Evolutionary conservation across 1,140 invertebrate species (phyloP), one percentile per base, ranked within the genome.

Genomic region (Thrips palmi): DNA sequence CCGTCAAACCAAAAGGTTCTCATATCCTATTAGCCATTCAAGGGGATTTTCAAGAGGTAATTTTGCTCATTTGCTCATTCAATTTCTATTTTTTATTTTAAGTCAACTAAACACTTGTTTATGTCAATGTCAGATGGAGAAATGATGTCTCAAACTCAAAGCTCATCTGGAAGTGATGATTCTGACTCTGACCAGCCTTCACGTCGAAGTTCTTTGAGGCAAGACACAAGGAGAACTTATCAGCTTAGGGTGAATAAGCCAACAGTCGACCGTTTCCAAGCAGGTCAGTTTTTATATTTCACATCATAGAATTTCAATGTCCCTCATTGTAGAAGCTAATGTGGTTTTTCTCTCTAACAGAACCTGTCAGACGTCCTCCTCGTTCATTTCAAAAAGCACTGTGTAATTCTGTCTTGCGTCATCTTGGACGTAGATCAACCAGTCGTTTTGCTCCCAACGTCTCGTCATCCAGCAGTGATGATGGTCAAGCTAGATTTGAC

Each of bases 201-300:
- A 4, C 12, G 18, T n/a, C 4, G n/a, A 6, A 4, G 29, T 4
- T 31, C 29, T 31, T 31, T 17, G 4, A 31, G 29, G n/a, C n/a
- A n/a, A n/a, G 23, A 20, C 2, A 27, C 17, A 25, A 54, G 52
- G 40, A 49, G 64, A 49, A 63, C 64, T 43, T 65, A 64, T 41
- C 60, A 56, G 48, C 46, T 65, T 30, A 53, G 63, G 19, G 55
- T 62, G 40, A 65, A 61, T 31, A 65, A 65, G 28, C 63, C 62
- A 11, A 55, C 57, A 4, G 58, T 65, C 22, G 60, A 65, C 47
- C 54, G 63, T 45, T 66, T 64, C 49, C 63, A 66, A 49, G 58
- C 59, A n/a, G n/a, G n/a, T n/a, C n/a, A n/a, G n/a, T n/a, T n/a
- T n/a, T n/a, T n/a, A n/a, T n/a, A n/a, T n/a, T n/a, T n/a, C n/a